phyloP scores from a whole-genome alignment of 2,888 invertebrate genomes.

The Thymelicus sylvestris region DNA sequence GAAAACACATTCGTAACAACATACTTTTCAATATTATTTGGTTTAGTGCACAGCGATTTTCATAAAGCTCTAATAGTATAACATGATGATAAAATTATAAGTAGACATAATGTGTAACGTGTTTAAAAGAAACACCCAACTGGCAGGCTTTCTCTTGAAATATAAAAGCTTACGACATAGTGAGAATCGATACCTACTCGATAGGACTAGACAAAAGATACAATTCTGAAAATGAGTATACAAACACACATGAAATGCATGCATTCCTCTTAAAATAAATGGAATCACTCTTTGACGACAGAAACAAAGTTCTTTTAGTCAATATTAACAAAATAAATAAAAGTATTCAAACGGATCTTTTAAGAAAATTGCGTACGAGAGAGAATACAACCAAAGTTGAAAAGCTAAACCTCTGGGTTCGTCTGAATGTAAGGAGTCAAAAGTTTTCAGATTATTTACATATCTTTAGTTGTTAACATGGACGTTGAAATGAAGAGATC shows the following conservation, averaged over 20 bases:
- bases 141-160: slow-evolving; percentile 69
- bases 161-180: slow-evolving; percentile 72
- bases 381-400: not conserved
- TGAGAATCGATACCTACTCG: slow-evolving; percentile 78
- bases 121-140: slow-evolving; percentile 48
- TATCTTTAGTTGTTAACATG: not conserved
- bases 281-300: slow-evolving; percentile 80
- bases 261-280: slow-evolving; percentile 83
- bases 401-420: slow-evolving; percentile 8
- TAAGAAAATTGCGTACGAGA: slow-evolving; percentile 40
- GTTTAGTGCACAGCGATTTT: slow-evolving; percentile 75
- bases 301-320: slow-evolving; percentile 63
- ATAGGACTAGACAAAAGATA: slow-evolving; percentile 81
- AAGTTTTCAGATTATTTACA: not conserved
- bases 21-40: slow-evolving; percentile 64
- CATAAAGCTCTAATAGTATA: slow-evolving; percentile 56
- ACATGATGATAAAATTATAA: slow-evolving; percentile 44
- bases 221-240: slow-evolving; percentile 77
- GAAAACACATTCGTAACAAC: slow-evolving; percentile 22
- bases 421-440: not conserved
- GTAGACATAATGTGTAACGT: slow-evolving; percentile 45
- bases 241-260: slow-evolving; percentile 83
- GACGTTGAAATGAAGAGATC: slow-evolving; percentile 32
- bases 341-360: slow-evolving; percentile 43
- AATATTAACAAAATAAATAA: slow-evolving; percentile 66